Base-by-base conservation (phyloP, 1,140 invertebrate species). In the Ephestia elutella region DNA sequence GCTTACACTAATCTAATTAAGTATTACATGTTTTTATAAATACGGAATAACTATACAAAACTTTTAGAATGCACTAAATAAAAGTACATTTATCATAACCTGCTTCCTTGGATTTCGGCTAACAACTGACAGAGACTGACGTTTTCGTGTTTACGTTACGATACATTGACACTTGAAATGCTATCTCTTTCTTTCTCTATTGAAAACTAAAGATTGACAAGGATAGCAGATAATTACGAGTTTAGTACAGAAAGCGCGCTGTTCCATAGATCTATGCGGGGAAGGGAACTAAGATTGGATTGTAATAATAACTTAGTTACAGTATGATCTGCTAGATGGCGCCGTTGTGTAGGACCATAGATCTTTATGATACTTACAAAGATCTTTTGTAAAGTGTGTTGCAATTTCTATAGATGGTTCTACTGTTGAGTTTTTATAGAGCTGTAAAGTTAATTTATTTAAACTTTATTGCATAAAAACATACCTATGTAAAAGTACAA, bases 111-210 rank as follows among this genome's bases (percentile, higher is more conserved):
- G 64, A 66, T 65, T 63, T 62, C 51, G 57, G 48, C 21, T 62
- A 62, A 56, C 66, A 60, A 73, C 75, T 60, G 62, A 62, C 64
- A 61, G 0, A 15, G n/a, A 44, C 13, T 44, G 38, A 15, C 38
- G 15, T 53, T 57, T 60, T 53, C 49, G 57, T 73, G 60, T 66
- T 71, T 78, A 71, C 64, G 59, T 67, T 66, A 63, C 20, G 55
- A 67, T 64, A 63, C 68, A 65, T 67, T 73, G 68, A 66, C 65
- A 65, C 30, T 21, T 50, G 28, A 53, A 38, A 28, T n/a, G 30
- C 53, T 61, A 30, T 73, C 69, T 60, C 63, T 70, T 59, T 76
- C 69, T 30, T 17, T 28, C 62, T n/a, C 17, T 28, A 28, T 28
- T 13, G 32, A 11, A 9, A 44, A 44, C 3, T 15, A 44, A 44